phyloP scores from a whole-genome alignment of 2,888 invertebrate genomes.

The Diplolepis rosae region DNA sequence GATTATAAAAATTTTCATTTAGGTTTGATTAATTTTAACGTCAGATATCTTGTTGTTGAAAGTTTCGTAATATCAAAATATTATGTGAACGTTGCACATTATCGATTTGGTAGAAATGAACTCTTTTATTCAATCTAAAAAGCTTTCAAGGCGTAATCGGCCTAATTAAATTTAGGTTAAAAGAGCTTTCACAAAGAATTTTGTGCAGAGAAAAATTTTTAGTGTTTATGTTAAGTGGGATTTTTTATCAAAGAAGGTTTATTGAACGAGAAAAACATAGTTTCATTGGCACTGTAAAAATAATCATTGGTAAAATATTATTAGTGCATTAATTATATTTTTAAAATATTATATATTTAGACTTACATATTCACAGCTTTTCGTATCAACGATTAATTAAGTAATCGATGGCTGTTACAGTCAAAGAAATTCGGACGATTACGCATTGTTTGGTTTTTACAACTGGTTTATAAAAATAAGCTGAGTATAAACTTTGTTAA shows the following conservation, averaged over 20 bases:
- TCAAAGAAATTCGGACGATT: conserved; percentile 6
- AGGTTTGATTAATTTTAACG: no score
- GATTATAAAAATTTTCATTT: no score
- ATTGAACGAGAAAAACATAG: no score
- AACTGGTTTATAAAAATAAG: background rate
- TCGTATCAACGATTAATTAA: background rate
- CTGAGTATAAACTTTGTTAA: background rate
- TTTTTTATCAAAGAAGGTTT: background rate
- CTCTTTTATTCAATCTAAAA: conserved; percentile 16
- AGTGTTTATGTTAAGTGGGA: background rate
- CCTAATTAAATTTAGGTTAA: background rate
- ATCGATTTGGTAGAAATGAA: background rate
- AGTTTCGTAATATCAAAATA: no score
- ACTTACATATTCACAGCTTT: background rate
- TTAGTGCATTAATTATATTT: background rate
- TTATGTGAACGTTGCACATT: conserved; percentile 13
- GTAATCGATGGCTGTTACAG: conserved; percentile 5
- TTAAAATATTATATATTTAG: background rate
- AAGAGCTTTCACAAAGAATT: background rate
- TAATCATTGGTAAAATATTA: background rate
- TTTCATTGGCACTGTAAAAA: background rate
- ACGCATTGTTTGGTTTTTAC: no score
- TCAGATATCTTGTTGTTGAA: no score
- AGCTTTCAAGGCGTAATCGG: conserved; percentile 1
- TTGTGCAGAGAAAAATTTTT: background rate